Evolutionary conservation across 2,797 vertebrate species (phyloP), one percentile per base, ranked within the genome.

Genomic region (Cygnus olor): DNA sequence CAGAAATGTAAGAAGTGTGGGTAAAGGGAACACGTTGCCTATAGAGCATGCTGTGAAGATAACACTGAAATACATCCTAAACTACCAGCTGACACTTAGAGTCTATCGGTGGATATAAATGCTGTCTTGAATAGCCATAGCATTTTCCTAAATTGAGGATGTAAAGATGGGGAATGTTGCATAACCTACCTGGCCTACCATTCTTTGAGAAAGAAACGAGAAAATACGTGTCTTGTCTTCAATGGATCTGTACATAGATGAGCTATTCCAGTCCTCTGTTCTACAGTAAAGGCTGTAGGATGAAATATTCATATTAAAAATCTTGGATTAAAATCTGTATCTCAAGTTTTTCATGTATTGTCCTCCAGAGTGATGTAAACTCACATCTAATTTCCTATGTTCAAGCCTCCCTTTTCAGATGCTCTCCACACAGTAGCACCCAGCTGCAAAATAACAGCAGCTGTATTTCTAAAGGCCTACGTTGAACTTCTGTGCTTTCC

Each of bases 371-470:
- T 36, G n/a, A 69, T 69, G 51, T 80, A 74, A 95, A 85, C 87
- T 69, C 32, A 5, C 5, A 30, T 56, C 74, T 95, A 8, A 93
- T 92, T 94, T 93, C 45, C 64, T 71, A 6, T 11, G n/a, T 34
- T 64, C 40, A 44, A 68, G 60, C 24, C 11, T 93, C 32, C 36
- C 49, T 88, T 95, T 94, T 85, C 74, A 83, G 53, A 82, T 64
- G 81, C 64, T 85, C 24, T 87, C 65, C 64, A 85, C 65, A 69
- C 38, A 89, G 86, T 6, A 87, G 88, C 64, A 82, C 74, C 92
- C 92, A 90, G 86, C 84, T 92, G 93, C 81, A 95, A 87, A 81
- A 71, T 88, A 95, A 90, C 72, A 89, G 76, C 90, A 96, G 90
- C 93, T 93, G 74, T 20, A 1, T 74, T 95, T 95, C 79, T 74